Percentiles rank a stretch among this genome's conserved stretches.
Conservation (phyloP, 2,113 vertebrate species). For the Delphinus delphis region DNA sequence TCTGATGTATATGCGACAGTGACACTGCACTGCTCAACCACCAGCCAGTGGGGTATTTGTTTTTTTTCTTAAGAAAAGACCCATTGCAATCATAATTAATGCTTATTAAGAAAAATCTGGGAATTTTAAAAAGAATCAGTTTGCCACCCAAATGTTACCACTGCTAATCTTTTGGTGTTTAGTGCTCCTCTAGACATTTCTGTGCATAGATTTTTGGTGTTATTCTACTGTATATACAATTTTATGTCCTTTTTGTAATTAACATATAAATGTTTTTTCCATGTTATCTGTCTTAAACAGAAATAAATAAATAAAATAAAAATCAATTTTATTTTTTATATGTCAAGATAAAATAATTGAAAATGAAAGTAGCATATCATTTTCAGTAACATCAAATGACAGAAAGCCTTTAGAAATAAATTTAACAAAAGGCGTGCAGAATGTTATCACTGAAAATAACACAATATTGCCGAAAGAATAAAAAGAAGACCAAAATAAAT, state of each 20-base stretch:
- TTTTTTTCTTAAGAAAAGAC: background rate
- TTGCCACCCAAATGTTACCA: constrained; percentile 61
- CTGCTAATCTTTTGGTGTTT: constrained; percentile 70
- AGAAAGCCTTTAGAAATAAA: background rate
- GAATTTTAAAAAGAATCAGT: constrained; percentile 56
- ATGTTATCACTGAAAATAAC: background rate
- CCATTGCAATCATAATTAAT: constrained; percentile 58
- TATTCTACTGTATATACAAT: constrained; percentile 77
- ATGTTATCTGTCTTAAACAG: constrained; percentile 69
- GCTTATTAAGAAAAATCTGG: constrained; percentile 51
- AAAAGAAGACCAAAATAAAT: background rate
- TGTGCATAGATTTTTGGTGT: constrained; percentile 72
- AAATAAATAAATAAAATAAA: background rate
- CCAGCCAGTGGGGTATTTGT: constrained; percentile 56
- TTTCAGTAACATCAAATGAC: background rate
- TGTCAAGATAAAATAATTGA: background rate
- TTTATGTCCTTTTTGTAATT: constrained; percentile 80
- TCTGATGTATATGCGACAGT: background rate
- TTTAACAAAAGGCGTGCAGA: background rate
- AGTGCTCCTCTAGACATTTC: constrained; percentile 66
- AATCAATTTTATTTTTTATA: background rate
- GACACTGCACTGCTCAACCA: constrained; percentile 32
- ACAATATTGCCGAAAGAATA: background rate
- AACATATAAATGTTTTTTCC: constrained; percentile 78
- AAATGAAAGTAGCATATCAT: background rate